These are phyloP conservation scores for Odocoileus hemionus DNA, from an alignment of 2,113 vertebrate species.

Conservation along the genomic window DNA sequence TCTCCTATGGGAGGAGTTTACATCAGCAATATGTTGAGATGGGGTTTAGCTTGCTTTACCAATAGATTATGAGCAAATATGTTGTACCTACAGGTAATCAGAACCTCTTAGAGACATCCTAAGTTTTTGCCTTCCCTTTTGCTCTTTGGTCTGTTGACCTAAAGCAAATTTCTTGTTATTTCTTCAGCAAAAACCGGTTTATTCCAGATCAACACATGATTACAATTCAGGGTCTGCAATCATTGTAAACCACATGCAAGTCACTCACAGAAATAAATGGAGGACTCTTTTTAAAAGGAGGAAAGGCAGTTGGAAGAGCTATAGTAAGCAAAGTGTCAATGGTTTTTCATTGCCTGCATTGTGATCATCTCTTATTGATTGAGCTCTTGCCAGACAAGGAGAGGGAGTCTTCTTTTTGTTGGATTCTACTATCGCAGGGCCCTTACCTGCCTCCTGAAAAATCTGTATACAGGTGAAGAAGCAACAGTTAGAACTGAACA, in stretches of 20 bases:
- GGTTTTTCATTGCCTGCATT: not conserved
- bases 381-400: not conserved
- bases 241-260: not conserved
- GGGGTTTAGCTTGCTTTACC: not conserved
- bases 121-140: not conserved
- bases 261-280: not conserved
- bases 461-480: not conserved
- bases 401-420: not conserved
- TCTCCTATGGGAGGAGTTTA: not conserved
- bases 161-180: not conserved
- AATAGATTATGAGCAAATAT: not conserved
- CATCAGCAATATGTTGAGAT: not conserved
- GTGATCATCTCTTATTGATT: not conserved
- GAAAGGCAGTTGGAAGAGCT: not conserved
- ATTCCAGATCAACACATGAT: not conserved
- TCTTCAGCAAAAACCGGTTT: not conserved
- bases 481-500: not conserved
- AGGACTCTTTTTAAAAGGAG: not conserved
- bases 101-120: not conserved
- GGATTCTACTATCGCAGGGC: not conserved
- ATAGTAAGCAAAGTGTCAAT: not conserved
- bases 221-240: not conserved
- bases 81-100: not conserved
- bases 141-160: not conserved
- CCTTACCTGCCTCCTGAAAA: not conserved